A percentile compares a stretch with the other conserved stretches of the same genome.
Conservation (phyloP, 2,888 invertebrate genomes). For the Auanema freiburgensis region DNA sequence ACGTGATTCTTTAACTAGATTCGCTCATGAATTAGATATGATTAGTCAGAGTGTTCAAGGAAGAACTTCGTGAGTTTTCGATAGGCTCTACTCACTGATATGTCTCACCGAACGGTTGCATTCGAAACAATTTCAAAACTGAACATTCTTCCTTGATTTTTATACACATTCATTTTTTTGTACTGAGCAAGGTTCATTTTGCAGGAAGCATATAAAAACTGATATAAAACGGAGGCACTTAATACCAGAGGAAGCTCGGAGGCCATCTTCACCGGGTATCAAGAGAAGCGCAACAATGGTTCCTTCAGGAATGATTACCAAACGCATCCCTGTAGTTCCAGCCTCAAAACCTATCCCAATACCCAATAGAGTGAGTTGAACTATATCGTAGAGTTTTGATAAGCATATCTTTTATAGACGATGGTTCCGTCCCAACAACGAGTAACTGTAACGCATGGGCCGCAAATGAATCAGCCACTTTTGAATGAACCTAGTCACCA, state of each 20-base stretch:
- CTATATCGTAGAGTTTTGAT: neutral
- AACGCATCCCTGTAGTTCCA: slow-evolving; percentile 8
- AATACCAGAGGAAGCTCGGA: slow-evolving; percentile 22
- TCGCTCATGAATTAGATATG: slow-evolving; percentile 58
- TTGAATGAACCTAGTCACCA: slow-evolving; percentile 10
- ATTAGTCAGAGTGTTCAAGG: slow-evolving; percentile 50
- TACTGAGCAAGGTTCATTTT: neutral
- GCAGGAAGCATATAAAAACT: slow-evolving; percentile 47
- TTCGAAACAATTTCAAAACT: neutral
- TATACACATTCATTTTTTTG: neutral
- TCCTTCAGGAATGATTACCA: slow-evolving; percentile 8
- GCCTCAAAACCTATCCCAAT: slow-evolving; percentile 6
- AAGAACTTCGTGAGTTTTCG: slow-evolving; percentile 44
- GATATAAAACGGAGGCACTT: slow-evolving; percentile 48
- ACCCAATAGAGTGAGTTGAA: slow-evolving; percentile 4
- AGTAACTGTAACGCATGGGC: neutral
- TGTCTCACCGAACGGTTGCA: neutral
- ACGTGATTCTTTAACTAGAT: slow-evolving; percentile 49
- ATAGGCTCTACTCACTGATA: neutral
- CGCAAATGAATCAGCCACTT: neutral
- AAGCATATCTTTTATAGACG: neutral
- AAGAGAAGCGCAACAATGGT: slow-evolving; percentile 7
- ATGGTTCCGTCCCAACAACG: slow-evolving; percentile 9
- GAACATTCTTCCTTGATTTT: no score
- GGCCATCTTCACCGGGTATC: slow-evolving; percentile 17